Evolutionary conservation across 2,113 vertebrate genomes (phyloP).

Genomic region (Catharus fuscescens): DNA sequence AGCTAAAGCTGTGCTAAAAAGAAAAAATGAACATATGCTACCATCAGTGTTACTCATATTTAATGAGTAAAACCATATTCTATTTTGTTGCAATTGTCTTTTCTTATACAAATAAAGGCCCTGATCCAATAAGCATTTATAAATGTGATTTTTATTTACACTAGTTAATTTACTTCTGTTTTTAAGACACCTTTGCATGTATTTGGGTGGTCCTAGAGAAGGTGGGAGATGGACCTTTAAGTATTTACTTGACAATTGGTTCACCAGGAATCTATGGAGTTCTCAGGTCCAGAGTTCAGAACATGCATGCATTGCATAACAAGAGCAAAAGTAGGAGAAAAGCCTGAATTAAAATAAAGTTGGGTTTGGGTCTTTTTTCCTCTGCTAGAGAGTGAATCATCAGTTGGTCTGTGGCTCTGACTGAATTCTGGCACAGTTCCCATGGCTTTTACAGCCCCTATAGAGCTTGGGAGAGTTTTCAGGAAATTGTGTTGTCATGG

Average conservation of each 20-base stretch:
- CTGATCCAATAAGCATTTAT: constrained; percentile 12
- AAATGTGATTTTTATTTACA: background rate
- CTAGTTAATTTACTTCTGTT: background rate
- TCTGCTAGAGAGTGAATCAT: background rate
- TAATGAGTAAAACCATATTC: constrained; percentile 29
- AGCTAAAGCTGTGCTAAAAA: constrained; percentile 35
- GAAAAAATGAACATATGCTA: constrained; percentile 47
- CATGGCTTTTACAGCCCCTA: background rate
- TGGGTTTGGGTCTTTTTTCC: background rate
- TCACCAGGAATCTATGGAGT: background rate
- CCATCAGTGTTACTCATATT: constrained; percentile 20
- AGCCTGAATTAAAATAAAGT: background rate
- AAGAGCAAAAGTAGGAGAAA: background rate
- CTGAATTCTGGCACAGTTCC: background rate
- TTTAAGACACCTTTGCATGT: background rate
- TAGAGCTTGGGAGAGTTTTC: constrained; percentile 37
- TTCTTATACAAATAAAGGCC: constrained; percentile 21
- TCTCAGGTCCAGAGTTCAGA: background rate
- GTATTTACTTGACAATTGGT: background rate
- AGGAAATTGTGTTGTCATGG: constrained; percentile 57
- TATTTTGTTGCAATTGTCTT: constrained; percentile 36
- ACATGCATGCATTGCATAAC: background rate
- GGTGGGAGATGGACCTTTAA: background rate
- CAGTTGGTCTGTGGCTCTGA: background rate
- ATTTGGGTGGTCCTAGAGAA: background rate